phyloP scores from a whole-genome alignment of 2,888 invertebrate genomes.

The Agapetus fuscipes region DNA sequence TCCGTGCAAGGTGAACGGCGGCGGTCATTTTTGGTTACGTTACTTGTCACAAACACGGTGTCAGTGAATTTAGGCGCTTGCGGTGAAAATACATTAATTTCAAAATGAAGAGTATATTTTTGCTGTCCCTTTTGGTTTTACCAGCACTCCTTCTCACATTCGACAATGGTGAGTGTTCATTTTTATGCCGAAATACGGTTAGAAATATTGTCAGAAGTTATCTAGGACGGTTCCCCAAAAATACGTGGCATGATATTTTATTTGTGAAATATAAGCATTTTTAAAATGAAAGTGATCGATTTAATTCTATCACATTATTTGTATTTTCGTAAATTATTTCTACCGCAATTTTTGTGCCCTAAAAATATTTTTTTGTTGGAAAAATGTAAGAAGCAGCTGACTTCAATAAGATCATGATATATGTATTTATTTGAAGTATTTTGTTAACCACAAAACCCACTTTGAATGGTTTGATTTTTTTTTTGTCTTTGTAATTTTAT shows the following conservation, averaged over 20 bases:
- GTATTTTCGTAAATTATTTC: neutral
- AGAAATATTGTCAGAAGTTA: neutral
- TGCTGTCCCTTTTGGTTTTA: constrained; percentile 47
- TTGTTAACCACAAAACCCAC: no score
- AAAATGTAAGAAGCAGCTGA: no score
- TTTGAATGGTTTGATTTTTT: no score
- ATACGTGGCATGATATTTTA: constrained; percentile 39
- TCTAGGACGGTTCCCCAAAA: constrained; percentile 16
- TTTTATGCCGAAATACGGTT: constrained; percentile 12
- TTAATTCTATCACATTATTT: neutral
- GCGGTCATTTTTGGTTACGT: neutral
- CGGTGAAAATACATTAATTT: constrained; percentile 4
- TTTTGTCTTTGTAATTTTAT: no score
- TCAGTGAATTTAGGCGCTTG: neutral
- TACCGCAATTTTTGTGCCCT: constrained; percentile 6
- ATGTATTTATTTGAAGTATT: no score
- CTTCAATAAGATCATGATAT: neutral
- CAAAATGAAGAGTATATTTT: constrained; percentile 60
- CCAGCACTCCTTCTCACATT: constrained; percentile 63
- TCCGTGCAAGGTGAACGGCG: constrained; percentile 29
- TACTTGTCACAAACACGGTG: neutral
- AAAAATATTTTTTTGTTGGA: no score
- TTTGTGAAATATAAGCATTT: constrained; percentile 1
- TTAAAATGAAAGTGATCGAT: neutral
- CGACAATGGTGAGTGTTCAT: constrained; percentile 57